A percentile compares a stretch with the other conserved stretches of the same genome.
Conservation (phyloP, 2,113 vertebrate genomes). For the Miniopterus natalensis region DNA sequence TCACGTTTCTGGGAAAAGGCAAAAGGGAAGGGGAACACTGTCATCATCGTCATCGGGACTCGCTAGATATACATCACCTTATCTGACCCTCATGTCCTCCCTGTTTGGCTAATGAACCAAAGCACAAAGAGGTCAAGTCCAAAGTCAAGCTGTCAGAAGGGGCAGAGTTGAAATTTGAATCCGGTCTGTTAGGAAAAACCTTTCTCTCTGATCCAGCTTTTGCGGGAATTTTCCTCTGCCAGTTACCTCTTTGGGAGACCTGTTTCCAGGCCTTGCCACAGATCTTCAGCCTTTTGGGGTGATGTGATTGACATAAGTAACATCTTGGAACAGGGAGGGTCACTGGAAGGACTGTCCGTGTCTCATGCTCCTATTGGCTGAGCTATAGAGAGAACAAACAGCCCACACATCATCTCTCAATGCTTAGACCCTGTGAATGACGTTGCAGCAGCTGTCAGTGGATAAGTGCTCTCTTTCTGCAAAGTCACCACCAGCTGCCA, state of each 20-base stretch:
- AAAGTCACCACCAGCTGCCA: not conserved
- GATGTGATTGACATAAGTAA: not conserved
- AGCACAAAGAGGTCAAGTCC: not conserved
- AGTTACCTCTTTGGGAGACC: not conserved
- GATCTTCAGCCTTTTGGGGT: not conserved
- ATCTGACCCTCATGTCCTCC: not conserved
- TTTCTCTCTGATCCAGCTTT: not conserved
- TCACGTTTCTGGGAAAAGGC: not conserved
- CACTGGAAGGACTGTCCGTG: not conserved
- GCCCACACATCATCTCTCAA: not conserved
- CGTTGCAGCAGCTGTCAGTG: not conserved
- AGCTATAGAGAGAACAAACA: not conserved
- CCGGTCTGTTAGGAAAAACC: not conserved
- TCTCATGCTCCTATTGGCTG: not conserved
- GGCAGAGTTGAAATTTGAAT: not conserved
- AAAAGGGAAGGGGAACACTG: not conserved
- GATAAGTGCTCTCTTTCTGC: not conserved
- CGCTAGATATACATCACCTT: not conserved
- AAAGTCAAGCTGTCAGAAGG: not conserved
- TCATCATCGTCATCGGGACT: not conserved
- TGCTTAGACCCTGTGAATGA: not conserved
- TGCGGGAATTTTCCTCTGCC: not conserved
- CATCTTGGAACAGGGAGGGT: not conserved
- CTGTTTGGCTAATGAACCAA: constrained; percentile 1
- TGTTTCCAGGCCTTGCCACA: not conserved